These are phyloP conservation scores for Diabrotica undecimpunctata DNA, from an alignment of 1,140 invertebrate genomes.

Conservation along the genomic window DNA sequence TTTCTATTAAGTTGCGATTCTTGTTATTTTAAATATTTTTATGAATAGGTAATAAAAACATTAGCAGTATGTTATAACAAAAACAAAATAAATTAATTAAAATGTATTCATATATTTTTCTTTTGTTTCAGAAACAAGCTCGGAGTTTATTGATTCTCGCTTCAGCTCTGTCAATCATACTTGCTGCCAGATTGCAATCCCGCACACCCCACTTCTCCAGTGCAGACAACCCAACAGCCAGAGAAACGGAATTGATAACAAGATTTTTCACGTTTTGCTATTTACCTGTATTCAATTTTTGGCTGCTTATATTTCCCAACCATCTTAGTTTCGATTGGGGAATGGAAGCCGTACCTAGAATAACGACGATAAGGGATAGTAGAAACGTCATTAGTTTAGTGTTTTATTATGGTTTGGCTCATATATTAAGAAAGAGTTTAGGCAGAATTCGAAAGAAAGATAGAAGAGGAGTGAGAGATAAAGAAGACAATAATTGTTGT, in stretches of 20 bases:
- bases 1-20: too few species aligned
- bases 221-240: slow-evolving; percentile 86
- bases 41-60: too few species aligned
- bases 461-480: neutral
- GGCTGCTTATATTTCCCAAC: slow-evolving; percentile 75
- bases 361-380: slow-evolving; percentile 68
- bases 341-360: slow-evolving; percentile 85
- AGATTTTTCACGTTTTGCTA: slow-evolving; percentile 82
- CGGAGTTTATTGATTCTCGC: slow-evolving; percentile 60
- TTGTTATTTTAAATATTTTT: too few species aligned
- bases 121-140: slow-evolving; percentile 59
- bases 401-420: slow-evolving; percentile 60
- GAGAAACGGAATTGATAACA: slow-evolving; percentile 65
- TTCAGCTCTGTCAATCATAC: slow-evolving; percentile 25
- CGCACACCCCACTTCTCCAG: slow-evolving; percentile 75
- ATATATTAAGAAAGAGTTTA: slow-evolving; percentile 27
- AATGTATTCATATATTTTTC: neutral
- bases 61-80: too few species aligned
- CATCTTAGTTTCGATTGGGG: slow-evolving; percentile 92
- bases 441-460: slow-evolving; percentile 17
- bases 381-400: slow-evolving; percentile 68
- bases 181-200: slow-evolving; percentile 61
- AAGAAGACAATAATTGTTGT: slow-evolving; percentile 38
- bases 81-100: too few species aligned
- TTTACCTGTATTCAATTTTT: slow-evolving; percentile 82